phyloP scores from a whole-genome alignment of 2,888 invertebrate species.

The Lithodes maja region DNA sequence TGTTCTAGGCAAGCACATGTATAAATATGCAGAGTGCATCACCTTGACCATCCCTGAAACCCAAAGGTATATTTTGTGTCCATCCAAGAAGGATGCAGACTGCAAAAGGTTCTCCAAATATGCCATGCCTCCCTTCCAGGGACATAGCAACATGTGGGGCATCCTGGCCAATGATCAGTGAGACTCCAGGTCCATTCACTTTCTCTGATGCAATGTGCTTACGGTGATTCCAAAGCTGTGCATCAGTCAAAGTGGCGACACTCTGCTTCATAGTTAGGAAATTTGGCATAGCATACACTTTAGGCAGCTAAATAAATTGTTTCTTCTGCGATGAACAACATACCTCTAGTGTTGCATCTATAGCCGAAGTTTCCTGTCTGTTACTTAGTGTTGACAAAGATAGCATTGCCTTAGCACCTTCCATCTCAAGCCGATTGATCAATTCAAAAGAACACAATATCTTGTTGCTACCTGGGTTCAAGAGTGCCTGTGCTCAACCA shows the following conservation, averaged over 20 bases:
- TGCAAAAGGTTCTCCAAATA: background rate
- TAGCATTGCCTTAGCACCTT: background rate
- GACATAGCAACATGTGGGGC: background rate
- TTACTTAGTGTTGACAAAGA: background rate
- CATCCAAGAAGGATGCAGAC: background rate
- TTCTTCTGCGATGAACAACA: background rate
- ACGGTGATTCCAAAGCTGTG: background rate
- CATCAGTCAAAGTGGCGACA: background rate
- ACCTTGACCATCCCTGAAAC: background rate
- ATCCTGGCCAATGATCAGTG: constrained; percentile 2
- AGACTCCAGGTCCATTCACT: background rate
- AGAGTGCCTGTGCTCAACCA: background rate
- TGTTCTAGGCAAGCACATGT: background rate
- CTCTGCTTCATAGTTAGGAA: background rate
- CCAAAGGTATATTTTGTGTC: background rate
- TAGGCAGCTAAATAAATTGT: background rate
- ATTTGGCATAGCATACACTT: background rate
- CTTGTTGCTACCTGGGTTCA: background rate
- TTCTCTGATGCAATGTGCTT: background rate
- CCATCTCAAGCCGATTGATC: background rate
- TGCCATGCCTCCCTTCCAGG: background rate
- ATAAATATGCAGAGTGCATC: background rate
- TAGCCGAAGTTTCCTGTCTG: background rate
- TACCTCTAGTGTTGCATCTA: background rate
- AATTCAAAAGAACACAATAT: background rate